Evolutionary conservation across 2,797 vertebrate species (phyloP), one percentile per base, ranked within the genome.

Genomic region (Dromococcyx pavoninus): DNA sequence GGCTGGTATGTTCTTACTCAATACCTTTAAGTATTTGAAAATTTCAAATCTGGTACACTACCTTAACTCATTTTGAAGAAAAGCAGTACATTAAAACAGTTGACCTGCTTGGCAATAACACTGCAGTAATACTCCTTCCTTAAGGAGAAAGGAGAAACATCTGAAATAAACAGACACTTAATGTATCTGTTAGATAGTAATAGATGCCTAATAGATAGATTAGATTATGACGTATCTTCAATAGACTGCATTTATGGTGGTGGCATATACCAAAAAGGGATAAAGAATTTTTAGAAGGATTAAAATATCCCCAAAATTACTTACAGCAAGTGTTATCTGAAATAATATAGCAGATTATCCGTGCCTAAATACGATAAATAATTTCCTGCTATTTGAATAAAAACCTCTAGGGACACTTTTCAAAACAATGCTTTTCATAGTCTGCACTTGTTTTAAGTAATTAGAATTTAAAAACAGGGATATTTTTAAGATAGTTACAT

Each of bases 281-380:
- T 64, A 76, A 90, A 81, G 23, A 83, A 81, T 35, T 87, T 88
- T 71, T 64, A 81, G 86, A 28, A 88, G 58, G 46, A 93, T 90
- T 90, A 95, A 88, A 94, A 72, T 73, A 89, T 15, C 50, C 71
- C 60, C 11, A 44, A 70, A 90, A 91, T 66, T 58, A 88, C 67
- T 83, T 33, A 60, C 7, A 66, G 66, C 32, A 54, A 86, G 56
- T 18, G 32, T 77, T 83, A 86, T 57, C 78, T 74, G 61, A 94
- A 92, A 80, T 65, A 94, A 67, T 60, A 79, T 4, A 79, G 64
- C 17, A 84, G 66, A 76, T 86, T 83, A 86, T 75, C 78, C 44
- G 44, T 91, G 62, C 76, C 24, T 91, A 83, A 92, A 77, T 89
- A 91, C 30, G 23, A 72, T 25, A 79, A 90, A 81, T 56, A 73